Base-by-base conservation (phyloP, 2,888 invertebrate genomes). In the Tenthredo distinguenda region DNA sequence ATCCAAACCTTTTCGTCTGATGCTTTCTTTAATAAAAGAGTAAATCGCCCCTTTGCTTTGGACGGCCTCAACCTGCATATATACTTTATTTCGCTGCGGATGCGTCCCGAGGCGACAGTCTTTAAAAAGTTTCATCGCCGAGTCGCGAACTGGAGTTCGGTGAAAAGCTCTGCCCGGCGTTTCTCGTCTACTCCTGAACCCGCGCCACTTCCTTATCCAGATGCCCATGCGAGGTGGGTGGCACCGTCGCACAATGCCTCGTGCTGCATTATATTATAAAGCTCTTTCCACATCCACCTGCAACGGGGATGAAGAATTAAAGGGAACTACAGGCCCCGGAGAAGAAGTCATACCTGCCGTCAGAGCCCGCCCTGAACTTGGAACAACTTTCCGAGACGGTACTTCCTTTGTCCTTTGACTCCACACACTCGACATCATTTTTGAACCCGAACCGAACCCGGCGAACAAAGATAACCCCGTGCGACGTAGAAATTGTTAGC, bases 71-170 rank as follows among this genome's bases (percentile, higher is more conserved):
- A 50, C 37, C 81, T 81, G 81, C 81, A 81, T 81, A 81, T 50
- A 81, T 50, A 81, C 81, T 81, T 81, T 81, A 26, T 26, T 68
- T 68, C 6, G 34, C 62, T 15, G 34, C 26, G 37, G 81, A 81
- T 81, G 81, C 81, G 81, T 89, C 89, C 89, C 87, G 86, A 90
- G 89, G 88, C 89, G 91, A 90, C 90, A 88, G 89, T 90, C 91
- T 91, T 91, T 91, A 91, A 91, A 91, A 91, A 91, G 87, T 91
- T 91, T 91, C 90, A 89, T 84, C 89, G 88, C 40, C 34, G 12
- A 9, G 31, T 31, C 68, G 77, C 15, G 55, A 40, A 55, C 87
- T 87, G 88, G 90, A 90, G 87, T 91, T 90, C 86, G 87, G 87
- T 91, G 90, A 90, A 91, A 91, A 90, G 90, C 89, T 86, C 87